Percentiles rank a stretch among this genome's conserved stretches.
These are phyloP conservation scores for Patella pellucida DNA, from an alignment of 2,888 invertebrate genomes.

Conservation along the genomic window DNA sequence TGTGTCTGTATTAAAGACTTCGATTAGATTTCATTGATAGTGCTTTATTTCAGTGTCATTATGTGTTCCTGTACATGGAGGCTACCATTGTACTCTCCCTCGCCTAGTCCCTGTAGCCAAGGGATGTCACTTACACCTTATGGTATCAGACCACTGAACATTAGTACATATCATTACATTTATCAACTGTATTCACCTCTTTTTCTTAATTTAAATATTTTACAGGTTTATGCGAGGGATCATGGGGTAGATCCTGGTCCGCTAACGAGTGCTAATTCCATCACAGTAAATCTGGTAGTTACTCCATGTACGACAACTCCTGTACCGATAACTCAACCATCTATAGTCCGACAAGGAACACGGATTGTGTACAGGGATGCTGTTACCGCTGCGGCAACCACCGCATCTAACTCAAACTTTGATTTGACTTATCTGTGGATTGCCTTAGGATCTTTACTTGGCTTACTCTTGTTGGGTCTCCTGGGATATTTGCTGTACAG, in stretches of 20 bases:
- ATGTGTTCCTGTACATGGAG: too few species aligned
- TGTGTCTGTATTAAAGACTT: too few species aligned
- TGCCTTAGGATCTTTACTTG: neutral
- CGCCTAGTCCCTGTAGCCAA: too few species aligned
- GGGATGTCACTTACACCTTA: too few species aligned
- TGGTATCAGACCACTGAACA: too few species aligned
- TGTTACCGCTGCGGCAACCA: neutral
- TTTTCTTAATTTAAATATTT: neutral
- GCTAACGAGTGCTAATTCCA: neutral
- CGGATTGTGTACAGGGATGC: neutral
- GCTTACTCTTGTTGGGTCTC: neutral
- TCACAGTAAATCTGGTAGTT: neutral
- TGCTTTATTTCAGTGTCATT: too few species aligned
- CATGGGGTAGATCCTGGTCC: neutral
- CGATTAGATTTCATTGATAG: too few species aligned
- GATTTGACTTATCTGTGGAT: neutral
- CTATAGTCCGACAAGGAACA: neutral
- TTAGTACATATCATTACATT: too few species aligned
- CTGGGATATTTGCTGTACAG: neutral
- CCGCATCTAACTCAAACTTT: neutral
- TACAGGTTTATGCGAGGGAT: neutral
- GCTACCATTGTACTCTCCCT: too few species aligned
- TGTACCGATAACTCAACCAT: neutral
- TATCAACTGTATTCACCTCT: too few species aligned
- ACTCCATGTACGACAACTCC: neutral